Evolutionary conservation across 2,113 vertebrate species (phyloP), one percentile per base, ranked within the genome.

Genomic region (Poeciliopsis retropinna): DNA sequence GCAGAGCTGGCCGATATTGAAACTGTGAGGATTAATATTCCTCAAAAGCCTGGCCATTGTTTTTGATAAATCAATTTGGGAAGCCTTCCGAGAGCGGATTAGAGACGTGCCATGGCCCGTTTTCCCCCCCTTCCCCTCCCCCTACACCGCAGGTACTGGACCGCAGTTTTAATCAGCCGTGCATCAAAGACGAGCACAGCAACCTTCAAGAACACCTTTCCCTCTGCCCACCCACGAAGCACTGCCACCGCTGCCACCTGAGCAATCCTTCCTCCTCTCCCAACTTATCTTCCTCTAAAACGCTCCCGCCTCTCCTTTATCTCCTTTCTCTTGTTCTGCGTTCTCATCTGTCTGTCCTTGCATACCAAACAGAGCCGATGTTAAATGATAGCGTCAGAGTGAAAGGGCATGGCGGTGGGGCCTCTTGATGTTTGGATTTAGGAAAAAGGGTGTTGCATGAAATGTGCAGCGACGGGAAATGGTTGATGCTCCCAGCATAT

Each of bases 51-150:
- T 27, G 83, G 88, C 85, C 90, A 92, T 93, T 94, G 93, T 94
- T 93, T 94, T 92, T 92, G 92, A 91, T 93, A 94, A 93, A 94
- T 94, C 93, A 94, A 94, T 94, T 93, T 93, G 85, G 91, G 90
- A 92, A 91, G 89, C 92, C 87, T 91, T 93, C 89, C 73, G 89
- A 92, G 88, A 86, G 88, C 83, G 84, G 91, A 92, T 93, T 93
- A 92, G 81, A 90, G 88, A 88, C 75, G 72, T 76, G 83, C 85
- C 83, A 67, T 84, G 87, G 87, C 90, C 90, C 87, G 90, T 87
- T 87, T 89, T 79, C 13, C 63, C 72, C 82, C 75, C 79, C 51
- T 81, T 76, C 61, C 54, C 69, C 54, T 72, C 44, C 54, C 60
- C 82, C 63, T 70, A 82, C 78, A 67, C 85, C 37, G 57, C 80